These are phyloP conservation scores for Penaeus vannamei DNA, from an alignment of 1,140 invertebrate species.

Conservation along the genomic window DNA sequence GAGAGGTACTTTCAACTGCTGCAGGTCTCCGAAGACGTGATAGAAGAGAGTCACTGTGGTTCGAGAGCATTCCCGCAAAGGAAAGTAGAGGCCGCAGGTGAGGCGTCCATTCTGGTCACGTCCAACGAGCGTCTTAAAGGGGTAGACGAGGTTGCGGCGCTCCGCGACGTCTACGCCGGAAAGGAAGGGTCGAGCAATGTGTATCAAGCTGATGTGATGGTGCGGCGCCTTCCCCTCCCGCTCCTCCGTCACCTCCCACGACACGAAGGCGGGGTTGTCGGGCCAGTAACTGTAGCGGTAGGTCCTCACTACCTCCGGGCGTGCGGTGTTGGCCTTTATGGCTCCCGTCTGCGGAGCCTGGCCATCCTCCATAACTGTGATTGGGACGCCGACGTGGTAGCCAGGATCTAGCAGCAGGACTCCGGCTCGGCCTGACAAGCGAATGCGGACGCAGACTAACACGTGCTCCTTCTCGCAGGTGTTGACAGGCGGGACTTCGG, in stretches of 20 bases:
- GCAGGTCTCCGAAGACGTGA: constrained; percentile 76
- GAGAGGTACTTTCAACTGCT: constrained; percentile 78
- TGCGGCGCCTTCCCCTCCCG: constrained; percentile 53
- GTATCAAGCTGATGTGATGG: constrained; percentile 78
- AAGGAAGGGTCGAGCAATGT: constrained; percentile 83
- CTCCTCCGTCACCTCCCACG: constrained; percentile 82
- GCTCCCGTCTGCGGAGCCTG: constrained; percentile 86
- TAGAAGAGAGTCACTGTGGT: constrained; percentile 81
- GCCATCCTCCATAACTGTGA: constrained; percentile 89
- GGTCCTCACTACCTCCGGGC: constrained; percentile 42
- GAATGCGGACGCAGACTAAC: constrained; percentile 83
- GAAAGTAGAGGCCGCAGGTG: constrained; percentile 87
- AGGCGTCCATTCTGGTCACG: constrained; percentile 86
- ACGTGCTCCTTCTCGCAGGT: constrained; percentile 88
- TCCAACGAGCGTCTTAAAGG: constrained; percentile 85
- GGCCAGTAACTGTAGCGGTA: constrained; percentile 79
- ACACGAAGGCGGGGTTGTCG: constrained; percentile 81
- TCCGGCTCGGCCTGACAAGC: constrained; percentile 81
- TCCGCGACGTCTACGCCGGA: constrained; percentile 89
- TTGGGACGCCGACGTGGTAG: constrained; percentile 87
- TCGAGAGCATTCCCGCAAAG: constrained; percentile 74
- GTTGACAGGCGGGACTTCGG: constrained; percentile 68
- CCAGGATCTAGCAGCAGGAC: constrained; percentile 89
- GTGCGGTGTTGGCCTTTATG: constrained; percentile 36
- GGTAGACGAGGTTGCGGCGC: constrained; percentile 89